Conservation (phyloP, 2,797 vertebrate genomes). For the Clarias fuscus region DNA sequence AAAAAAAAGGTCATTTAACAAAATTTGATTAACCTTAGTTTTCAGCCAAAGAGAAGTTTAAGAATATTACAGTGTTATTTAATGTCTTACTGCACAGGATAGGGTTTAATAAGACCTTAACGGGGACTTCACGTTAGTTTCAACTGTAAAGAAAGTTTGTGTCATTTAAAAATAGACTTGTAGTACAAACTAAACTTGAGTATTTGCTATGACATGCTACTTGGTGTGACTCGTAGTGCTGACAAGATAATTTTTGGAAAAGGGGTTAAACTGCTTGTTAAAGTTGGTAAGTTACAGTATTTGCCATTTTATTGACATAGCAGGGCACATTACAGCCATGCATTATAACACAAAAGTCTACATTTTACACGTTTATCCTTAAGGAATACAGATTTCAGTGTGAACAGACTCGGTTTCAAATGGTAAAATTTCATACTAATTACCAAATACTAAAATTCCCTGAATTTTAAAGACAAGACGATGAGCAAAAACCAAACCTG, state of each 20-base stretch:
- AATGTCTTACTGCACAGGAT: neutral
- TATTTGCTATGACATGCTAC: neutral
- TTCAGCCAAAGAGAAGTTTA: neutral
- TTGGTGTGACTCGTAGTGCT: neutral
- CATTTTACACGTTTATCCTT: neutral
- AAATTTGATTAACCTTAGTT: neutral
- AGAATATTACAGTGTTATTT: neutral
- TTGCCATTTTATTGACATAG: neutral
- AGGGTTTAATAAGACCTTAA: neutral
- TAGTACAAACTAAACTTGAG: neutral
- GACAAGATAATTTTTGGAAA: constrained; percentile 51
- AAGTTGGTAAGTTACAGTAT: constrained; percentile 44
- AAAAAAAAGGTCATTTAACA: too few relatives aligned
- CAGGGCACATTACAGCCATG: neutral
- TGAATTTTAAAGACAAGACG: neutral
- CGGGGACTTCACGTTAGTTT: neutral
- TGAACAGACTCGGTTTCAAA: neutral
- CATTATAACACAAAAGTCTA: neutral
- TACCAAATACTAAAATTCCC: neutral
- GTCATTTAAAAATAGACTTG: neutral
- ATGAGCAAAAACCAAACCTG: neutral
- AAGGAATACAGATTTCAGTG: neutral
- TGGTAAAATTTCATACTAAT: neutral
- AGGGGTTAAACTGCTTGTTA: constrained; percentile 46
- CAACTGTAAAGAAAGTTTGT: neutral